Percentiles rank a stretch among this genome's conserved stretches.
Evolutionary conservation across 2,797 vertebrate genomes (phyloP).

Genomic region (Galagoides demidoff): DNA sequence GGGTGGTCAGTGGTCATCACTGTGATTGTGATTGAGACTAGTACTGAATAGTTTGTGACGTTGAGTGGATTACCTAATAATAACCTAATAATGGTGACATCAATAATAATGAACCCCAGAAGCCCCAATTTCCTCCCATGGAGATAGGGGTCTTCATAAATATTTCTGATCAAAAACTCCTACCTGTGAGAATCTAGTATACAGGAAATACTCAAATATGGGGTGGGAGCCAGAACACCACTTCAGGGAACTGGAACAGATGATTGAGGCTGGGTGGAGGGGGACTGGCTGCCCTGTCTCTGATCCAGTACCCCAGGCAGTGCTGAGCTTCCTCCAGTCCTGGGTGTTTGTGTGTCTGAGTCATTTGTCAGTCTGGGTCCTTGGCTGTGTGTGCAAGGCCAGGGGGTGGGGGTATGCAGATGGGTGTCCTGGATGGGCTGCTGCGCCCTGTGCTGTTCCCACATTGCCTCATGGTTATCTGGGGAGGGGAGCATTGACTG

Average conservation of each 20-base stretch:
- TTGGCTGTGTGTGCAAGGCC: not conserved
- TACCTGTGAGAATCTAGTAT: not conserved
- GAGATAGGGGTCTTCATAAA: not conserved
- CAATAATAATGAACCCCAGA: not conserved
- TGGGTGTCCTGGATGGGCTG: conserved; percentile 53
- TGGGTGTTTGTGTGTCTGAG: conserved; percentile 61
- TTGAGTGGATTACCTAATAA: not conserved
- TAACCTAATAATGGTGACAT: not conserved
- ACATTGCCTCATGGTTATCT: conserved; percentile 17
- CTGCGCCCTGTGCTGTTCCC: conserved; percentile 43
- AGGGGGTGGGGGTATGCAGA: not conserved
- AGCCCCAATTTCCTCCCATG: not conserved
- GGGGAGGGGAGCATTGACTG: not conserved
- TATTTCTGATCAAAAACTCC: not conserved
- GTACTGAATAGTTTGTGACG: not conserved
- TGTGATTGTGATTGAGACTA: not conserved
- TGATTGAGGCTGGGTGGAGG: not conserved
- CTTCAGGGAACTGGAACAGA: not conserved
- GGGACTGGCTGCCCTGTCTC: not conserved
- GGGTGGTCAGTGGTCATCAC: not conserved
- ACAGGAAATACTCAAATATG: not conserved
- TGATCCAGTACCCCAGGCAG: not conserved
- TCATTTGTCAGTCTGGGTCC: conserved; percentile 78
- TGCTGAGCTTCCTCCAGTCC: not conserved
- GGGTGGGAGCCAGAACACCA: not conserved